These are phyloP conservation scores for Linyphia triangularis DNA, from an alignment of 2,888 invertebrate genomes.

Conservation along the genomic window DNA sequence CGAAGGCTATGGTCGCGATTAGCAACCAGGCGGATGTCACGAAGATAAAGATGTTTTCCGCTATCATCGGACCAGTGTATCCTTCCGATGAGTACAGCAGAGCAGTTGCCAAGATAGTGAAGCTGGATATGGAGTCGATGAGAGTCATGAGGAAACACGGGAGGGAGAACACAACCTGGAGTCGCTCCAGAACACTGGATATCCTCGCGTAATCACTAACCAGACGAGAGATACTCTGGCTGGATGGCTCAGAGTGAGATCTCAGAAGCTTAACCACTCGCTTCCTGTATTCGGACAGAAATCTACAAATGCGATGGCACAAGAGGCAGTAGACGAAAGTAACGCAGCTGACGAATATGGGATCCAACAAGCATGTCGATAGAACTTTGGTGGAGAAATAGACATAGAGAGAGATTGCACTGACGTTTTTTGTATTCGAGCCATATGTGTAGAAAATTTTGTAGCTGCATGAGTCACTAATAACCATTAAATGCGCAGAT, in stretches of 20 bases:
- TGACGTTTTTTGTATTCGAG: conserved; percentile 16
- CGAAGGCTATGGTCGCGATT: conserved; percentile 26
- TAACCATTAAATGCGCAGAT: conserved; percentile 49
- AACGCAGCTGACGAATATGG: conserved; percentile 31
- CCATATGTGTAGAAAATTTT: conserved; percentile 63
- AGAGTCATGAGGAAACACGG: conserved; percentile 47
- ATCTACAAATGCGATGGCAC: conserved; percentile 37
- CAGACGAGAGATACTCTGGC: neutral
- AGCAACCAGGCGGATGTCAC: conserved; percentile 24
- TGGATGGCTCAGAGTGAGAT: neutral
- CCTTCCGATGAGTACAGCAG: conserved; percentile 26
- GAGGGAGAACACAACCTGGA: conserved; percentile 47
- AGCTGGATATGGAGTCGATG: conserved; percentile 43
- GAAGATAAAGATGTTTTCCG: conserved; percentile 47
- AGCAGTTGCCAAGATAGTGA: conserved; percentile 57
- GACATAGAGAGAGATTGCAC: neutral
- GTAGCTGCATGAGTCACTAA: conserved; percentile 15
- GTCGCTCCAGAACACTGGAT: neutral
- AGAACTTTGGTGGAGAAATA: conserved; percentile 39
- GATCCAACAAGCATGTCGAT: conserved; percentile 19
- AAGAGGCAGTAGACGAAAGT: conserved; percentile 55
- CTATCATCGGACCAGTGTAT: conserved; percentile 26
- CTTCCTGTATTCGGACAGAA: neutral
- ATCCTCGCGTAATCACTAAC: conserved; percentile 8
- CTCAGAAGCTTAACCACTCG: neutral